Evolutionary conservation across 2,888 invertebrate species (phyloP), one percentile per base, ranked within the genome.

Genomic region (Syrista parreyssii): DNA sequence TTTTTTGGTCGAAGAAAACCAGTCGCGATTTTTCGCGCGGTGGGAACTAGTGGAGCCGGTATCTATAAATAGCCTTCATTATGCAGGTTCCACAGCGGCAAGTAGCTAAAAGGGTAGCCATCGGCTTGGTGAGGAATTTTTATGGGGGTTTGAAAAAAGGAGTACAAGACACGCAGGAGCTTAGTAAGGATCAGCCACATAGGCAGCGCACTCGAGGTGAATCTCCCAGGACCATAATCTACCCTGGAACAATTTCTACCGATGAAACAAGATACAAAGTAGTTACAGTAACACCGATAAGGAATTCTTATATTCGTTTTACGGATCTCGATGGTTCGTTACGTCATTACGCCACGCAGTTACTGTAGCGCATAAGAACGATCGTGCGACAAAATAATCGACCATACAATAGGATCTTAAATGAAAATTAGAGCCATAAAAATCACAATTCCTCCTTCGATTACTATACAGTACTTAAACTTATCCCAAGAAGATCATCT

Each of bases 31-130:
- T 86, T 86, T 86, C 86, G 82, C 83, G 84, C 83, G 83, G 83
- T 84, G 85, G 86, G 84, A 88, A 87, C 87, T 88, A 87, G 87
- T 82, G 82, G 85, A 85, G 85, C 86, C 84, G 84, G 81, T 87
- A 84, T 83, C 89, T 87, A 88, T 87, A 89, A 89, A 88, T 88
- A 89, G 88, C 88, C 86, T 87, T 88, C 86, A 85, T 87, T 87
- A 80, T 80, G 81, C 74, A 73, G 73, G 71, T 80, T 78, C 76
- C 34, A 74, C 36, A 36, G 74, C 77, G 79, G 73, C 77, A 68
- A 75, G 68, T 79, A 84, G 84, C 86, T 83, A 86, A 85, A 86
- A 85, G 82, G 85, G 83, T 84, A 71, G 71, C 71, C 71, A 31
- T 33, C 15, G 71, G 31, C 32, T 31, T 33, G 55, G 55, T 33